Base-by-base conservation (phyloP, 2,888 invertebrate species). In the Plutella xylostella region DNA sequence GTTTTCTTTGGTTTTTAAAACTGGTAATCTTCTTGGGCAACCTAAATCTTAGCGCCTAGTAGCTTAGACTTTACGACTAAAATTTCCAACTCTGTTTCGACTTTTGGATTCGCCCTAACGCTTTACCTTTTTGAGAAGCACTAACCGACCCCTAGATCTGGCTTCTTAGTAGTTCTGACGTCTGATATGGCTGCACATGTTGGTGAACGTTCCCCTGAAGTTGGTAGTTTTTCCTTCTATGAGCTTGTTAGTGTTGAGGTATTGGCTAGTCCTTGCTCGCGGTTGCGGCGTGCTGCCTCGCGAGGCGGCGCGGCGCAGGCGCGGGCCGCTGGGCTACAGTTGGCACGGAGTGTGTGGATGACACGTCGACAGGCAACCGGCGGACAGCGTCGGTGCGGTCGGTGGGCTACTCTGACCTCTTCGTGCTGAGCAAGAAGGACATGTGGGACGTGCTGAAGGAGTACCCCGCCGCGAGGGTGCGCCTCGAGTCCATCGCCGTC, bases 391-490 rank as follows among this genome's bases (percentile, higher is more conserved):
- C 97, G 65, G 98, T 98, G 61, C 89, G 96, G 60, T 98, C 97
- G 48, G 98, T 98, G 53, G 98, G 98, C 61, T 98, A 98, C 86
- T 97, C 97, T 77, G 98, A 98, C 85, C 89, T 98, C 64, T 98
- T 98, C 86, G 97, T 98, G 72, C 90, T 98, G 60, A 96, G 96
- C 82, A 98, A 98, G 88, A 96, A 96, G 86, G 98, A 98, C 86
- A 96, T 98, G 93, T 98, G 97, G 98, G 98, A 98, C 80, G 98
- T 98, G 55, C 90, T 97, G 54, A 96, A 98, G 82, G 96, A 96
- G 74, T 96, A 96, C 79, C 96, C 96, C 20, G 94, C 95, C 18
- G 96, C 96, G 51, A 87, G 98, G 75, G 92, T 98, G 63, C 90
- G 97, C 53, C 88, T 98, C 46, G 98, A 98, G 82, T 94, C 97